These are phyloP conservation scores for Oscheius sp. DNA, from an alignment of 2,888 invertebrate genomes.

Conservation along the genomic window DNA sequence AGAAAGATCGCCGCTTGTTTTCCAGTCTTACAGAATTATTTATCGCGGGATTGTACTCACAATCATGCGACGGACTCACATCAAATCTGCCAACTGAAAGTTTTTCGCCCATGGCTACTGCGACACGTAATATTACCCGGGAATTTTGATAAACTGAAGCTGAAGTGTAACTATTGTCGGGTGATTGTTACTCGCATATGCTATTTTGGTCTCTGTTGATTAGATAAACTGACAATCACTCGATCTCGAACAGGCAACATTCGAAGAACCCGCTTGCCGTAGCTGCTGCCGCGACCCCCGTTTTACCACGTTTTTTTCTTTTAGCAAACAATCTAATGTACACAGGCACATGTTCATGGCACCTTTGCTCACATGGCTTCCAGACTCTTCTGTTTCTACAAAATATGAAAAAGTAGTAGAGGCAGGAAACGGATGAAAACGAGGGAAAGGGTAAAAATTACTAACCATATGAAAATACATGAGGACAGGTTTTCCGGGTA, in stretches of 20 bases:
- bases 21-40: neutral
- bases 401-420: neutral
- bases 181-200: no score
- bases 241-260: slow-evolving; percentile 1
- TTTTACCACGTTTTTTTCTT: slow-evolving; percentile 34
- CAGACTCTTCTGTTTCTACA: neutral
- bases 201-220: neutral
- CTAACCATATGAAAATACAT: no score
- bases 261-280: neutral
- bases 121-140: no score
- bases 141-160: no score
- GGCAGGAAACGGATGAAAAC: neutral
- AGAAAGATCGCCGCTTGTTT: neutral
- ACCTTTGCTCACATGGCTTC: slow-evolving; percentile 6
- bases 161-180: no score
- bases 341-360: slow-evolving; percentile 28
- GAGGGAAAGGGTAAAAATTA: no score
- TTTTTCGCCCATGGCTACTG: no score
- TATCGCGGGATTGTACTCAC: no score
- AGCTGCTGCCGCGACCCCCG: slow-evolving; percentile 25
- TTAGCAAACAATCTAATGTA: slow-evolving; percentile 23
- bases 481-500: neutral
- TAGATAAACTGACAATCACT: slow-evolving; percentile 19
- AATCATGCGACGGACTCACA: no score
- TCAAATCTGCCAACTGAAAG: no score